Base-by-base conservation (phyloP, 1,140 invertebrate genomes). In the Bombus sylvicola region DNA sequence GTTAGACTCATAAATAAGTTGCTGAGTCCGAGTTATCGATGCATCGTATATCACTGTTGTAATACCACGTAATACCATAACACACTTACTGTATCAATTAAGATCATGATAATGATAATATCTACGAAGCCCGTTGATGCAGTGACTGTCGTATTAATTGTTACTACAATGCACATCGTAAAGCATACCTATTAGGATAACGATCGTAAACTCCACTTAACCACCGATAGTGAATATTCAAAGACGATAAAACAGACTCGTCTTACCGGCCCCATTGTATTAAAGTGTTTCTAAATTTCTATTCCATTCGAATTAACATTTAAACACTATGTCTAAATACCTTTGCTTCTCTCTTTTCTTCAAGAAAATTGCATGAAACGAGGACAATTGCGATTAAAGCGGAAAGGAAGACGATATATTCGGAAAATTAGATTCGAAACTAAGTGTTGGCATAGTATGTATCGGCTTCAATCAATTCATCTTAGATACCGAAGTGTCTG, bases 101-200 rank as follows among this genome's bases (percentile, higher is more conserved):
- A 81, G 78, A 81, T 81, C 43, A n/a, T 9, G 78, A 34, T 34
- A 39, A 81, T n/a, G 78, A 81, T 81, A 53, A 37, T 53, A 79
- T 68, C 64, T 69, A 80, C 25, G 64, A 68, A 79, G 39, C 41
- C 9, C 28, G 43, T 81, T 39, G 47, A 53, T 53, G 34, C 66
- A 12, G 25, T 34, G 25, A 71, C 66, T 81, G 18, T 71, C 43
- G 47, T 68, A 81, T 81, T 81, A 71, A 81, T 81, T 69, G 66
- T 71, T 53, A 81, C 8, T 34, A 41, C 43, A 57, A 69, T 28
- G 64, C 41, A 34, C 25, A 47, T 47, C 28, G 34, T 81, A 41
- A 37, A 57, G 10, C 43, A 53, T 34, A 31, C 13, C 64, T 53
- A 69, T 69, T 39, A 34, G 25, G 66, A 39, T 59, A 62, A 77